Conservation (phyloP, 2,888 invertebrate genomes). For the Hydrotaea diabolus region DNA sequence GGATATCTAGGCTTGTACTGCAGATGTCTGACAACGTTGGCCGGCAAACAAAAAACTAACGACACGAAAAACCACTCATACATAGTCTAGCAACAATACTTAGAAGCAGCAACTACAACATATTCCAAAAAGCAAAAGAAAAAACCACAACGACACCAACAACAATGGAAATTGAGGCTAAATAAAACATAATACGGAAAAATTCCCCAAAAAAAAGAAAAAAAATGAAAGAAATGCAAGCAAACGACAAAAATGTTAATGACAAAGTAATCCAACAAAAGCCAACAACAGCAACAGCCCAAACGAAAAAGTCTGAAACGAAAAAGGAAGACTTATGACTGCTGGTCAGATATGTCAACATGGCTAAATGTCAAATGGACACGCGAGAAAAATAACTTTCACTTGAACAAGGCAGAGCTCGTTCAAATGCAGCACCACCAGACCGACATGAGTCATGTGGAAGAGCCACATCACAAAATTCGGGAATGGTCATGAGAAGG, state of each 20-base stretch:
- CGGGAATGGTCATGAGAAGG: neutral
- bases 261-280: constrained; percentile 63
- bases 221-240: constrained; percentile 49
- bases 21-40: constrained; percentile 16
- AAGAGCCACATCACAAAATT: neutral
- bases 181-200: constrained; percentile 32
- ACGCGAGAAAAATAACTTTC: constrained; percentile 78
- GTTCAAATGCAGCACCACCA: constrained; percentile 19
- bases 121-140: constrained; percentile 14
- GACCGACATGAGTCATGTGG: constrained; percentile 16
- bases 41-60: constrained; percentile 42
- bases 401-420: constrained; percentile 65
- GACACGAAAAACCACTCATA: constrained; percentile 63
- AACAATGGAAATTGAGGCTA: constrained; percentile 21
- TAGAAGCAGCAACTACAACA: no score
- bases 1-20: constrained; percentile 68
- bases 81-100: neutral
- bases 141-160: constrained; percentile 18
- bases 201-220: constrained; percentile 33
- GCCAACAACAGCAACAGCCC: constrained; percentile 5
- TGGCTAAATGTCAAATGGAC: constrained; percentile 78
- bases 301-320: constrained; percentile 32
- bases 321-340: constrained; percentile 71
- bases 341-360: constrained; percentile 77
- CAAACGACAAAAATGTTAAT: constrained; percentile 64